phyloP scores from a whole-genome alignment of 2,888 invertebrate genomes.

The Callyntrura sp. region DNA sequence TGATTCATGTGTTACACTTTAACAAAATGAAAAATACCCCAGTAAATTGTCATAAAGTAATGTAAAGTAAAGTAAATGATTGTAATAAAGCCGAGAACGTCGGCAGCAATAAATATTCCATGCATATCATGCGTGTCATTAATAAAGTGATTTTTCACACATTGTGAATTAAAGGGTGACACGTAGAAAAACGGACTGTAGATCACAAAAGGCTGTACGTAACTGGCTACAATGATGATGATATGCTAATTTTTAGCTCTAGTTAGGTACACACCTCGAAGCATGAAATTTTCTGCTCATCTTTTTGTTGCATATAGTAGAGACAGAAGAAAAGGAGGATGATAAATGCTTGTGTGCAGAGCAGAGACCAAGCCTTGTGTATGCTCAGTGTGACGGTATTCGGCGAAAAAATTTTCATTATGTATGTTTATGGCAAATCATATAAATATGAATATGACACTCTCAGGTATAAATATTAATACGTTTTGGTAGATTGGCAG shows the following conservation, averaged over 20 bases:
- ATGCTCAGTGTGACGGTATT: background rate
- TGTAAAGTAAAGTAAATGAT: too few species aligned
- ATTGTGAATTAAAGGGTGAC: slow-evolving; percentile 13
- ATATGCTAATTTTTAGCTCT: too few species aligned
- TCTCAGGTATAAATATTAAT: too few species aligned
- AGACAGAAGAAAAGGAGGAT: too few species aligned
- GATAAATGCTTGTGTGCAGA: too few species aligned
- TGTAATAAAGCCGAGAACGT: slow-evolving; percentile 1
- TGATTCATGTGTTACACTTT: slow-evolving; percentile 25
- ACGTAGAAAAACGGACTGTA: slow-evolving; percentile 11
- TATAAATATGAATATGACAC: too few species aligned
- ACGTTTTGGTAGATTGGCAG: slow-evolving; percentile 39
- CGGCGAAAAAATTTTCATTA: background rate
- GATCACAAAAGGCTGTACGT: too few species aligned
- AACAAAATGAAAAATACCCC: slow-evolving; percentile 23
- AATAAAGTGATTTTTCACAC: slow-evolving; percentile 20
- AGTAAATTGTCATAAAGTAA: too few species aligned
- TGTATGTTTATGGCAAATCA: slow-evolving; percentile 21
- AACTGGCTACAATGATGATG: too few species aligned
- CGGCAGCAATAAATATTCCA: slow-evolving; percentile 10
- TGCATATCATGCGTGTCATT: slow-evolving; percentile 16
- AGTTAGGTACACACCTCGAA: too few species aligned
- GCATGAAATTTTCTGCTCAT: slow-evolving; percentile 14
- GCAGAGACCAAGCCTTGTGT: too few species aligned
- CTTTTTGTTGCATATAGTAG: too few species aligned